phyloP scores from a whole-genome alignment of 2,888 invertebrate genomes.

The Sphecodes monilicornis region DNA sequence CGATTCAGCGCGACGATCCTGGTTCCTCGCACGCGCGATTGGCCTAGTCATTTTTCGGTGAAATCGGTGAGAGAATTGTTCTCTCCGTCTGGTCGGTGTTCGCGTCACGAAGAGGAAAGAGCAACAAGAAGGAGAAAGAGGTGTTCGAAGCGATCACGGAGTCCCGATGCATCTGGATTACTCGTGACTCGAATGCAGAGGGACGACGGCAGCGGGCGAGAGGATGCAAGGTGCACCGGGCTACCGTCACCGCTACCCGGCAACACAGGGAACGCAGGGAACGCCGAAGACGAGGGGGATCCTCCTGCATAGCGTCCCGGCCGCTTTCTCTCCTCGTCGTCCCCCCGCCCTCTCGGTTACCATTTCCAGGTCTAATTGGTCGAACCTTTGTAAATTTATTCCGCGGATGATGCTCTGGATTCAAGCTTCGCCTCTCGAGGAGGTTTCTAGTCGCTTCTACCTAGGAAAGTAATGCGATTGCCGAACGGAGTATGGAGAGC shows the following conservation, averaged over 20 bases:
- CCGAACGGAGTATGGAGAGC: conserved; percentile 10
- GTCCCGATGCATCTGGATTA: conserved; percentile 17
- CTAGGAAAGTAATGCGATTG: conserved; percentile 32
- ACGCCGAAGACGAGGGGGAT: neutral
- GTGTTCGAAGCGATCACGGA: conserved; percentile 10
- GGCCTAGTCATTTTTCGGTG: neutral
- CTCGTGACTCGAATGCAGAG: conserved; percentile 26
- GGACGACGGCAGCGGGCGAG: neutral
- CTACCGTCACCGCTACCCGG: conserved; percentile 34
- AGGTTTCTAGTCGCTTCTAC: conserved; percentile 30
- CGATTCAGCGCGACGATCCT: neutral
- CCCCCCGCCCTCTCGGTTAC: conserved; percentile 13
- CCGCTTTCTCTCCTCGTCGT: conserved; percentile 35
- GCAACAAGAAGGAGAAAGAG: neutral
- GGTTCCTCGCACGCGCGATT: neutral
- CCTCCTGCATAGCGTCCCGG: conserved; percentile 22
- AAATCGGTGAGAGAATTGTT: neutral
- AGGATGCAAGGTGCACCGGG: conserved; percentile 30
- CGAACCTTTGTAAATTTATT: conserved; percentile 49
- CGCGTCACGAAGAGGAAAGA: neutral
- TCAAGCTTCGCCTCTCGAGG: conserved; percentile 29
- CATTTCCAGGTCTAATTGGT: conserved; percentile 47
- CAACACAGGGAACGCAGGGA: conserved; percentile 10
- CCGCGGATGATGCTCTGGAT: conserved; percentile 36
- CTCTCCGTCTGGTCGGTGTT: neutral